phyloP scores from a whole-genome alignment of 2,113 vertebrate genomes.

The Malurus elegans region DNA sequence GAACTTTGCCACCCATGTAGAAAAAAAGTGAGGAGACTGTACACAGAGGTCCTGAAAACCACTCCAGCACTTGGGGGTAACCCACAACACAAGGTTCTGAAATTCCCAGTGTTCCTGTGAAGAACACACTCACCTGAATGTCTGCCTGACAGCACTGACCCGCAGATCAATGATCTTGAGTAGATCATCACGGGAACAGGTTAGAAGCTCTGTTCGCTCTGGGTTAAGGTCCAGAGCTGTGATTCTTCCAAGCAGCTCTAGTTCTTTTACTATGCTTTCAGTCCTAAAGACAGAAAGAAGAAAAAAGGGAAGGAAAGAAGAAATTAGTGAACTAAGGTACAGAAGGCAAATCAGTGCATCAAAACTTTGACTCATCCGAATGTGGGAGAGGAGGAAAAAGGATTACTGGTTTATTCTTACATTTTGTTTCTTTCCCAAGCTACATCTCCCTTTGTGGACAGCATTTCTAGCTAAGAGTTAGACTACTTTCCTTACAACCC shows the following conservation, averaged over 20 bases:
- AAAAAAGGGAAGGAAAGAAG: neutral
- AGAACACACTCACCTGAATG: conserved; percentile 80
- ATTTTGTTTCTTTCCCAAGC: neutral
- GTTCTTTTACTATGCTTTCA: conserved; percentile 87
- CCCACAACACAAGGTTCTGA: neutral
- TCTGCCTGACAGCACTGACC: conserved; percentile 80
- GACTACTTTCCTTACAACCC: neutral
- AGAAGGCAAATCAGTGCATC: neutral
- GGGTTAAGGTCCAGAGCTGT: conserved; percentile 95
- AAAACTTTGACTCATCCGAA: neutral
- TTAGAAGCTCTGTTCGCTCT: conserved; percentile 90
- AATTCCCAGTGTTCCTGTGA: neutral
- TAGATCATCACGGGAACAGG: conserved; percentile 92
- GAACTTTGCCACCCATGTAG: neutral
- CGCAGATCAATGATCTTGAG: conserved; percentile 93
- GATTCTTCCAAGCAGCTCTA: conserved; percentile 90
- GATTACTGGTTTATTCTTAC: neutral
- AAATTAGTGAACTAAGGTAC: neutral
- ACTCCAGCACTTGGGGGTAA: neutral
- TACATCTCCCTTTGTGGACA: neutral
- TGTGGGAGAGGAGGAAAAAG: neutral
- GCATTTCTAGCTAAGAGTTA: neutral
- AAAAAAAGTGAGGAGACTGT: neutral
- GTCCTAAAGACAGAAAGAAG: conserved; percentile 69
- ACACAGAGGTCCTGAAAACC: neutral